phyloP scores from a whole-genome alignment of 2,113 vertebrate genomes.

The Sebastes schlegelii region DNA sequence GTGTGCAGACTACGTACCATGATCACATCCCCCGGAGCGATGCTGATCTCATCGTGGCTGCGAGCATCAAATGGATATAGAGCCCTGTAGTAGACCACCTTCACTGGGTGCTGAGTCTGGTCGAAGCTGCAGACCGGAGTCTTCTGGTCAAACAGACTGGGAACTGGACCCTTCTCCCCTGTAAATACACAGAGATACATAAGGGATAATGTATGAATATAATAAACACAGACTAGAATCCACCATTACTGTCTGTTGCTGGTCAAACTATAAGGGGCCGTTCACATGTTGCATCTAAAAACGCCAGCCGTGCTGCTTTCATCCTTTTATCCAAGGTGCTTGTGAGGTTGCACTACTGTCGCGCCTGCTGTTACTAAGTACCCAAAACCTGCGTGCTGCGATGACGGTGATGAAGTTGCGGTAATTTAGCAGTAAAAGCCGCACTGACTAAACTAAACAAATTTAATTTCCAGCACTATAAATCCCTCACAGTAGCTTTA shows the following conservation, averaged over 20 bases:
- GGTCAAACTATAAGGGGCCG: neutral
- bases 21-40: conserved; percentile 95
- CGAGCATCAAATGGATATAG: conserved; percentile 97
- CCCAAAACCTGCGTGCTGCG: too few species aligned
- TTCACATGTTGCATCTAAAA: neutral
- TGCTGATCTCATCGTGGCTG: conserved; percentile 97
- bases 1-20: conserved; percentile 87
- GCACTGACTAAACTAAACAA: too few species aligned
- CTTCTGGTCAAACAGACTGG: conserved; percentile 83
- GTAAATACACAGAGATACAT: neutral
- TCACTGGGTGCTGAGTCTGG: conserved; percentile 81
- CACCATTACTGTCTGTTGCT: neutral
- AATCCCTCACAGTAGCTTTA: too few species aligned
- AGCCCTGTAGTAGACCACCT: conserved; percentile 96
- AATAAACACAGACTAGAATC: neutral
- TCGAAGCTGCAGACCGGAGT: conserved; percentile 45
- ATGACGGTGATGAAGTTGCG: too few species aligned
- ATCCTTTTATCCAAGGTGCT: too few species aligned
- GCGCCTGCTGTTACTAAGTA: too few species aligned
- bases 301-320: too few species aligned
- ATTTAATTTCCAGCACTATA: too few species aligned
- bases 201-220: neutral
- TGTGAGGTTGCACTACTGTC: too few species aligned
- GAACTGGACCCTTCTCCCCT: conserved; percentile 81
- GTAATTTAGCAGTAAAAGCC: too few species aligned